Base-by-base conservation (phyloP, 2,888 invertebrate genomes). In the Nomada flava region DNA sequence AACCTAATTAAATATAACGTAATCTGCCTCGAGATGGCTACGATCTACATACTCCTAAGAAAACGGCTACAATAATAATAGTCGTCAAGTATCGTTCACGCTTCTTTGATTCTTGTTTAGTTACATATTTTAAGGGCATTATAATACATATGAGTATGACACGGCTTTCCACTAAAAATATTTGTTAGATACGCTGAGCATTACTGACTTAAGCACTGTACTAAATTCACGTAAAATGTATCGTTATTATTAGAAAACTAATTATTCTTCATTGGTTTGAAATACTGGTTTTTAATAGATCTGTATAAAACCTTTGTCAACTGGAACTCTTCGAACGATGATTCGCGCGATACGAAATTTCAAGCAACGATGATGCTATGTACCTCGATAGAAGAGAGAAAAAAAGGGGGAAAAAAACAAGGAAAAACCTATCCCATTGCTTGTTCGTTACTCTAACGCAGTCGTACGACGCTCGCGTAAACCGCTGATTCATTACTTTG, bases 201-300 rank as follows among this genome's bases (percentile, higher is more conserved):
- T 92, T 91, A 91, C 92, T 90, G 92, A 92, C 87, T 89, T 89
- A 89, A 89, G 89, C 88, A 86, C 89, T 88, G 89, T 86, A 89
- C 88, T 88, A 88, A 90, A 85, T 87, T 86, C 89, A 90, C 92
- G 87, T 90, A 90, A 92, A 92, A 90, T 83, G 88, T 91, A 91
- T 88, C 89, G 89, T 80, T 91, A 90, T 90, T 89, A 90, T 92
- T 92, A 91, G 90, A 93, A 92, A 93, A 92, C 92, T 92, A 92
- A 93, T 92, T 92, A 92, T 91, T 91, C 85, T 89, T 93, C 93
- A 92, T 93, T 93, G 93, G 92, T 93, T 92, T 92, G 92, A 91
- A 93, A 93, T 93, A 93, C 93, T 93, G 93, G 92, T 92, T 92
- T 92, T 92, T 89, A 91, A 92, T 92, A 93, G 91, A 93, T 92